Evolutionary conservation across 1,140 invertebrate genomes (phyloP), one percentile per base, ranked within the genome.

Genomic region (Tigriopus japonicus): DNA sequence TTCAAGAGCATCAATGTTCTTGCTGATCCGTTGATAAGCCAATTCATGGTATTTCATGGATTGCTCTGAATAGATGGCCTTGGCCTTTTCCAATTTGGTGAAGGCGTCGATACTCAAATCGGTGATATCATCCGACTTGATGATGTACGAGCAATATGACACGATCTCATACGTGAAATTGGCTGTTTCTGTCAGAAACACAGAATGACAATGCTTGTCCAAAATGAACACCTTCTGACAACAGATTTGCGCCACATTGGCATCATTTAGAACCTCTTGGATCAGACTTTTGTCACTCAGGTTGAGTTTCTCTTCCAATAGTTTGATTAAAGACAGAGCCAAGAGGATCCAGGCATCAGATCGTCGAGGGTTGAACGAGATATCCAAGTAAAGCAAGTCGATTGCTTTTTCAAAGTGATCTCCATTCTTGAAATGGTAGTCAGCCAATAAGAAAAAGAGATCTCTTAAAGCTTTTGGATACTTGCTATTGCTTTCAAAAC

Each of bases 321-420:
- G 77, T 63, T 82, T 84, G 24, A 79, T 83, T 66, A 83, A 82
- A 1, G 87, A 81, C 61, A 94, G 75, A 0, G 87, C 86, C 69
- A 94, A 78, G 15, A 83, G 84, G 7, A 88, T 87, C 92, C 91
- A 97, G 0, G 91, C 89, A 72, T 91, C 87, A 52, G 93, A 77
- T 52, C 90, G 74, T 52, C 75, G 72, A 9, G 82, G 83, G 70
- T 85, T 85, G 21, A 85, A 72, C 60, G 84, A 82, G 0, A 95
- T 72, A 75, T 95, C 91, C 60, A 84, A 71, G 24, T 82, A 74
- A 68, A 90, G 93, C 72, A 84, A 90, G 64, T 83, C 81, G 6
- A 86, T 77, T 3, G 87, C 84, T 69, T 68, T 73, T 64, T 78
- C 75, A 75, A 75, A 77, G 9, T 35, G 28, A 56, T 82, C 81